Base-by-base conservation (phyloP, 2,888 invertebrate species). In the Exocentrus adspersus region DNA sequence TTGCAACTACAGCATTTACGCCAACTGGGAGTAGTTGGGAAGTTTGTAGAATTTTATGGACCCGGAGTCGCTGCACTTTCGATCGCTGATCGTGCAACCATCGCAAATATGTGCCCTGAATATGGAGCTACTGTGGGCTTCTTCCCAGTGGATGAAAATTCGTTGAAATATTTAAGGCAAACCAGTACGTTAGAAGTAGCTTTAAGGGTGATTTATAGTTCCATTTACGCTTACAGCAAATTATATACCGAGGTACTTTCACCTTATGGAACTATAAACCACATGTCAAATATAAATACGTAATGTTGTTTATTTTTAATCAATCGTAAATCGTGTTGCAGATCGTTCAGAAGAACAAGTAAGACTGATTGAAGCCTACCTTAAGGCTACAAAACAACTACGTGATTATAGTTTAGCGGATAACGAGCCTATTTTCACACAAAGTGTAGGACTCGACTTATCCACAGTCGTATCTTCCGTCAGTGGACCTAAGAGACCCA, bases 41-140 rank as follows among this genome's bases (percentile, higher is more conserved):
- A 98, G 79, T 98, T 99, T 84, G 98, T 99, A 3, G 98, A 99
- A 84, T 99, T 99, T 85, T 99, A 93, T 83, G 98, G 98, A 0
- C 92, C 95, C 0, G 98, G 98, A 1, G 95, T 98, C 2, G 83
- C 89, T 0, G 91, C 92, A 60, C 84, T 99, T 2, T 95, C 95
- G 59, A 95, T 99, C 65, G 98, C 98, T 0, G 98, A 99, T 85
- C 86, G 98, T 45, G 97, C 98, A 0, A 99, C 98, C 0, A 95
- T 99, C 58, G 94, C 97, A 71, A 99, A 99, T 85, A 98, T 99
- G 98, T 97, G 97, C 78, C 98, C 98, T 0, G 95, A 96, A 82
- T 98, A 98, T 80, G 98, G 98, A 0, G 98, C 98, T 12, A 98
- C 98, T 0, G 92, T 96, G 67, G 97, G 95, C 0, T 96, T 91